phyloP scores from a whole-genome alignment of 2,888 invertebrate species.

The Auanema sp. region DNA sequence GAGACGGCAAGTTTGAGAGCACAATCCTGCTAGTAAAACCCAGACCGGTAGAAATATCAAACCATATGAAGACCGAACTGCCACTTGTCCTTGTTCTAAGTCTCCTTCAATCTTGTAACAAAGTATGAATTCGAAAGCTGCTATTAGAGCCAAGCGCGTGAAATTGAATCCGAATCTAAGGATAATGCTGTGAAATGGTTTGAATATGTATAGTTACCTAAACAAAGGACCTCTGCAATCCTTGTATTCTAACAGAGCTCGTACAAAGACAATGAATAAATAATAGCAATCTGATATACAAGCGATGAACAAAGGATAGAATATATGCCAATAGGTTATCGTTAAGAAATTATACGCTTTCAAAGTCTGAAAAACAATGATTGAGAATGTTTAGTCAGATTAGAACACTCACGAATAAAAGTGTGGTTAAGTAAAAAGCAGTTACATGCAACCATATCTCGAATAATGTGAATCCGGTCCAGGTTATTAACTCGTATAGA shows the following conservation, averaged over 20 bases:
- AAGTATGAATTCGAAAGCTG: conserved; percentile 41
- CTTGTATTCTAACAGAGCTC: conserved; percentile 80
- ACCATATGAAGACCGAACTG: conserved; percentile 31
- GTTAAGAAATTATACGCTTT: conserved; percentile 25
- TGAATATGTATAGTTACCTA: conserved; percentile 25
- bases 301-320: conserved; percentile 86
- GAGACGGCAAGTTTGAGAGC: conserved; percentile 39
- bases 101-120: conserved; percentile 50
- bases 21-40: conserved; percentile 30
- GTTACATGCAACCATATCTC: conserved; percentile 90
- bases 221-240: conserved; percentile 68
- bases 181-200: neutral
- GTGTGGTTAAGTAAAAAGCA: conserved; percentile 80
- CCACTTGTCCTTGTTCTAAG: conserved; percentile 44
- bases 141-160: conserved; percentile 33
- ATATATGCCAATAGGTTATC: conserved; percentile 84
- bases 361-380: conserved; percentile 22
- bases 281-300: conserved; percentile 92
- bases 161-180: conserved; percentile 44
- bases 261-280: conserved; percentile 88
- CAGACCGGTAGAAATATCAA: conserved; percentile 48
- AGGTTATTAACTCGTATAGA: conserved; percentile 83
- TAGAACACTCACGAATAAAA: conserved; percentile 71
- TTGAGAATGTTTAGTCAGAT: neutral
- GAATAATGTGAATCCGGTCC: conserved; percentile 91